Evolutionary conservation across 2,113 vertebrate genomes (phyloP).

Genomic region (Sterna hirundo): DNA sequence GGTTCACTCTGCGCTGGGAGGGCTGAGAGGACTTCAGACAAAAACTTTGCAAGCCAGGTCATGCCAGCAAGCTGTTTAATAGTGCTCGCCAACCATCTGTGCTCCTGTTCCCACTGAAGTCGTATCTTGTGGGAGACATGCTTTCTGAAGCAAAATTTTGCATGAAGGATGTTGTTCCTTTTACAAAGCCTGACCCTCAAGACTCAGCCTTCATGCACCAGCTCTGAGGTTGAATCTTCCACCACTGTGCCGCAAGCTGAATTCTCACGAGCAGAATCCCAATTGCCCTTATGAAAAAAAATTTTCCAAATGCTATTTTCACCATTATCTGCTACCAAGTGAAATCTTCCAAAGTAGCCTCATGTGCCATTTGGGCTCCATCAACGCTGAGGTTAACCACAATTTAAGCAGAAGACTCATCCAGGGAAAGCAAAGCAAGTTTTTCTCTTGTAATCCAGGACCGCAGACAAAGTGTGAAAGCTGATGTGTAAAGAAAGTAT

Average conservation of each 20-base stretch:
- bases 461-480: background rate
- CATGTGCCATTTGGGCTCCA: background rate
- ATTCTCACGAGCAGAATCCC: background rate
- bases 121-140: background rate
- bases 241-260: background rate
- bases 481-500: background rate
- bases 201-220: background rate
- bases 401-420: background rate
- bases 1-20: background rate
- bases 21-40: background rate
- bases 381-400: background rate
- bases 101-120: background rate
- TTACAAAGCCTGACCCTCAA: background rate
- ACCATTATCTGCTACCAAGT: background rate
- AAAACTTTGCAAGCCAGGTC: background rate
- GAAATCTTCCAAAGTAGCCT: background rate
- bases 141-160: background rate
- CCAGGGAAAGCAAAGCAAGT: background rate
- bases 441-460: background rate
- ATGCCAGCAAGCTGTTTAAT: background rate
- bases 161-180: background rate
- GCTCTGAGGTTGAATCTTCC: background rate
- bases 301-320: background rate
- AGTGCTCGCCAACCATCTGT: background rate
- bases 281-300: background rate